Base-by-base conservation (phyloP, 2,113 vertebrate species). In the Campylomormyrus numenius region DNA sequence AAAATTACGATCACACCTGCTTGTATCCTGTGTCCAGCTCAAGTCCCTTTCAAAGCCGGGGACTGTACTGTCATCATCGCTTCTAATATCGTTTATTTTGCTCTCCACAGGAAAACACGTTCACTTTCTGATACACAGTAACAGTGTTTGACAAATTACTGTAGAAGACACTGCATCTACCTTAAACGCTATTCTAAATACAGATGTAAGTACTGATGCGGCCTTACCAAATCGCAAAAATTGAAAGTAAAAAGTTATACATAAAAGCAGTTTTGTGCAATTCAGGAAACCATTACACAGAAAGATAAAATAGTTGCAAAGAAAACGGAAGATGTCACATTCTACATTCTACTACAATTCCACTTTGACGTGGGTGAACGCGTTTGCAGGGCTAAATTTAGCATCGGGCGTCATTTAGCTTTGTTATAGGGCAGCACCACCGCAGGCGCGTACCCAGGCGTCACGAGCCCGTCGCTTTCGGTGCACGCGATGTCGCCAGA, bases 331-430 rank as follows among this genome's bases (percentile, higher is more conserved):
- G 15, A 88, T 24, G 53, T 88, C 31, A 85, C 45, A 46, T 85
- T 48, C 83, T 24, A 85, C 45, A 46, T 85, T 48, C 83, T 24
- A 46, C 45, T 11, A 87, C n/a, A 87, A 35, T 50, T 87, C 49
- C 92, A 88, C 91, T 91, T 85, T 92, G 93, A 93, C 93, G 92
- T 52, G 88, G 50, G 85, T 93, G 91, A 93, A 93, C 93, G 94
- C 90, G 87, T 92, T 90, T 93, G 90, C 92, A 90, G 92, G 92
- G 93, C 94, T 96, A 96, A 94, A 94, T 95, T 95, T 96, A 95
- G 94, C 92, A 58, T 21, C 19, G 90, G 87, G 91, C 90, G 91
- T 94, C 92, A 85, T 89, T 93, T 93, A 93, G 91, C 93, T 93
- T 94, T 92, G 91, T 94, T 94, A 95, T 93, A 93, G 91, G 48